These are phyloP conservation scores for Micropterix aruncella DNA, from an alignment of 2,888 invertebrate species.

Conservation along the genomic window DNA sequence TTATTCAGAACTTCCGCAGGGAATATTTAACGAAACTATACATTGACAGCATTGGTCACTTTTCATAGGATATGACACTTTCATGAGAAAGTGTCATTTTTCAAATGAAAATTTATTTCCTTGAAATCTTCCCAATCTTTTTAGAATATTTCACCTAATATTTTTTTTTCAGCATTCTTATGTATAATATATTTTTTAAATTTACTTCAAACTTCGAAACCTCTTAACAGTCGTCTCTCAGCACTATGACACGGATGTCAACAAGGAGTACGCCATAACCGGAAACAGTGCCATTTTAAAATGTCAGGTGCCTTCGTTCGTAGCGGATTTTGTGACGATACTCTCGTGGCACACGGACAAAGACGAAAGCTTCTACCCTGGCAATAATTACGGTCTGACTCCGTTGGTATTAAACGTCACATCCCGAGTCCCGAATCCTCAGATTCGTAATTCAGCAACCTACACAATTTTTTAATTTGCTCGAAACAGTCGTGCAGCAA, in stretches of 20 bases:
- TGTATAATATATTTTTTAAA: too few species aligned
- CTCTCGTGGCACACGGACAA: slow-evolving; percentile 69
- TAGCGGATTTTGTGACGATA: slow-evolving; percentile 73
- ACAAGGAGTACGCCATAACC: slow-evolving; percentile 72
- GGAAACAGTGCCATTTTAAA: slow-evolving; percentile 71
- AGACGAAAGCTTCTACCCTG: slow-evolving; percentile 55
- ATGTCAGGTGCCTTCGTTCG: slow-evolving; percentile 76
- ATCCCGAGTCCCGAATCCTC: background rate
- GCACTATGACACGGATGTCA: slow-evolving; percentile 70
- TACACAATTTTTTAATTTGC: background rate
- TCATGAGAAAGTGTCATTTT: too few species aligned
- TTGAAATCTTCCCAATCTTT: too few species aligned
- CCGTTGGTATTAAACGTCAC: background rate
- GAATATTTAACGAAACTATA: too few species aligned
- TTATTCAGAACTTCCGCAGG: too few species aligned
- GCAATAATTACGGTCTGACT: slow-evolving; percentile 41
- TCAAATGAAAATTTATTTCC: too few species aligned
- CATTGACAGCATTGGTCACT: too few species aligned
- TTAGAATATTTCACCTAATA: too few species aligned
- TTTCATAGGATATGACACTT: too few species aligned
- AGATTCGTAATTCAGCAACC: background rate
- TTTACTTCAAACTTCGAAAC: too few species aligned
- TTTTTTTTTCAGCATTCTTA: too few species aligned
- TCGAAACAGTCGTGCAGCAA: slow-evolving; percentile 69
- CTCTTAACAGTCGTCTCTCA: slow-evolving; percentile 64